phyloP scores from a whole-genome alignment of 2,113 vertebrate species.

The Falco punctatus region DNA sequence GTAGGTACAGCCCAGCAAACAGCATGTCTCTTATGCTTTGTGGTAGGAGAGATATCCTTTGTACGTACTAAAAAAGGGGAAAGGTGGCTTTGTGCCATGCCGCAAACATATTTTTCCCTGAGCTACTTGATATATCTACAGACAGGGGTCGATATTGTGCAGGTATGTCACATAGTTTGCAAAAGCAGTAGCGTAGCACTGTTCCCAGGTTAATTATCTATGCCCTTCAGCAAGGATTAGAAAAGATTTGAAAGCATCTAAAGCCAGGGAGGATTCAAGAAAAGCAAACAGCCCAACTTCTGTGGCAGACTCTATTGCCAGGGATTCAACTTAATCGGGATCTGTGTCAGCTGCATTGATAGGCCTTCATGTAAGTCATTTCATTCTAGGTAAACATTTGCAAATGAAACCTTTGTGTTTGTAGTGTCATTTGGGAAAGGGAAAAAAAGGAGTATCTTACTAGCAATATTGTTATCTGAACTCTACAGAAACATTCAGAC shows the following conservation, averaged over 20 bases:
- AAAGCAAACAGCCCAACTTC: conserved; percentile 26
- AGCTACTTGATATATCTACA: not conserved
- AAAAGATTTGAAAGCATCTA: not conserved
- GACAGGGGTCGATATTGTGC: not conserved
- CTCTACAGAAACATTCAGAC: conserved; percentile 37
- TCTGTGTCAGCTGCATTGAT: not conserved
- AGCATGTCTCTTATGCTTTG: not conserved
- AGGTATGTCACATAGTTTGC: not conserved
- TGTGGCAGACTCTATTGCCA: not conserved
- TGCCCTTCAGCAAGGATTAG: conserved; percentile 34
- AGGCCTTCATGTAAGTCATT: not conserved
- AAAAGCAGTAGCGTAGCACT: not conserved
- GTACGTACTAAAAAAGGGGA: not conserved
- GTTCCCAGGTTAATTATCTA: conserved; percentile 6
- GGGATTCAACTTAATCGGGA: not conserved
- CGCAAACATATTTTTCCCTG: not conserved
- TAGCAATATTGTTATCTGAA: not conserved
- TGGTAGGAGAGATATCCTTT: not conserved
- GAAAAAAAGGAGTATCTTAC: not conserved
- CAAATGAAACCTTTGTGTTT: conserved; percentile 16
- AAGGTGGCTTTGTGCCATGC: not conserved
- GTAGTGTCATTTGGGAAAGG: not conserved
- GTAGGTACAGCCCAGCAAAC: not conserved
- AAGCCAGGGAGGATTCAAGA: conserved; percentile 22
- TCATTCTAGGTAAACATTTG: conserved; percentile 32